phyloP scores from a whole-genome alignment of 2,797 vertebrate genomes.

The Microhierax caerulescens region DNA sequence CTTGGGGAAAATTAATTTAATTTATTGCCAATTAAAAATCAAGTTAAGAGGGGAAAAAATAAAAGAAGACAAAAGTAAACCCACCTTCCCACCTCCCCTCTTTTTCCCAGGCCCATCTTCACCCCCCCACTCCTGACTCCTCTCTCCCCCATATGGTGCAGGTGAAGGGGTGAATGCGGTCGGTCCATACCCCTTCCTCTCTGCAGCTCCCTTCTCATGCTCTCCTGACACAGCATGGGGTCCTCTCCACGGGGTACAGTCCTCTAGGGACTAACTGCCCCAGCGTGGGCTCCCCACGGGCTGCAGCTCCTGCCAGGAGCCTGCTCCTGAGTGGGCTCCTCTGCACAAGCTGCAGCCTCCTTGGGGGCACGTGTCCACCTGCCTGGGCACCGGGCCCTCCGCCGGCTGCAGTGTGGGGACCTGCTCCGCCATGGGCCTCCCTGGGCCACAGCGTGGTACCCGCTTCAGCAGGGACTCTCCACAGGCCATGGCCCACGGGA shows the following conservation, averaged over 20 bases:
- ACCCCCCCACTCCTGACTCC: not conserved
- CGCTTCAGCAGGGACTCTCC: not conserved
- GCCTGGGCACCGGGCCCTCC: not conserved
- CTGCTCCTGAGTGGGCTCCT: not conserved
- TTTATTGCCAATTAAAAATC: not conserved
- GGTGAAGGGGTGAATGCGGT: not conserved
- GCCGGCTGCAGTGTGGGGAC: not conserved
- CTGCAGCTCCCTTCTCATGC: not conserved
- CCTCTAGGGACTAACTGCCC: not conserved
- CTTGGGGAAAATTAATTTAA: not conserved
- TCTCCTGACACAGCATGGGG: not conserved
- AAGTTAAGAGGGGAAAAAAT: not conserved
- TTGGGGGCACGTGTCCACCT: not conserved
- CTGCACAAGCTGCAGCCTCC: not conserved
- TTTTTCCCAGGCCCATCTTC: not conserved
- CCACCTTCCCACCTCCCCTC: not conserved
- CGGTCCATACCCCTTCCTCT: not conserved
- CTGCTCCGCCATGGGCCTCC: not conserved
- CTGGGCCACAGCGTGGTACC: not conserved
- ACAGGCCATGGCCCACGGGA: not conserved
- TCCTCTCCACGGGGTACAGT: no score
- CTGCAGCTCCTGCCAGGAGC: not conserved
- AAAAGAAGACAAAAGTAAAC: not conserved
- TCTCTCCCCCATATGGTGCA: not conserved
- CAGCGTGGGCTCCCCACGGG: rapidly evolving